Evolutionary conservation across 30 jellyfish, hydroid and myxozoan genomes (phyloP), one percentile per base, ranked within the genome.

Genomic region (Aurelia sp.): DNA sequence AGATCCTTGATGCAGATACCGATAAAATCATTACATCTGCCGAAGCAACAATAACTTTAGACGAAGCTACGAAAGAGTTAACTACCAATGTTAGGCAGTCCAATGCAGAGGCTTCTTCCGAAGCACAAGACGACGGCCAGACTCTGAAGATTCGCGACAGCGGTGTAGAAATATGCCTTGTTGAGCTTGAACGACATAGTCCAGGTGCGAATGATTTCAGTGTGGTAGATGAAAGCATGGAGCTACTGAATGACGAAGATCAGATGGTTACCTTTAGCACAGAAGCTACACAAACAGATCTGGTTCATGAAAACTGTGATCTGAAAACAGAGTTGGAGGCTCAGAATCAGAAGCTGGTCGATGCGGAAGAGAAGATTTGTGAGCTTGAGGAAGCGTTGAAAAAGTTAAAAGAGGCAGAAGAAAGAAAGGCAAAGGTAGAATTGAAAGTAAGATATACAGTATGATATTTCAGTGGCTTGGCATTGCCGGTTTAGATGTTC

Each of bases 81-180:
- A 9, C 3, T 44, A 10, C 55, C 15, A 9, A 8, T 7, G 13
- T 44, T 8, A 8, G 0, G 3, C 55, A 44, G 8, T 0, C 13
- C 15, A 75, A 11, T 6, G 23, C 20, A 52, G 22, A 6, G 51
- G 13, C 18, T 75, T 55, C 20, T 75, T 4, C 6, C 3, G 31
- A 75, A 51, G 6, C 22, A 35, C 20, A 30, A 21, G 51, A 37
- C 6, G 74, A 44, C 13, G 11, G 22, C 3, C 59, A 9, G 60
- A 50, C 30, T 30, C 22, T 22, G 18, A 66, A 82, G 13, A 60
- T 84, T 6, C 58, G 91, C 16, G 91, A 82, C 79, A 82, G 91
- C 63, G 91, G 91, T 53, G 91, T 82, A 7, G 91, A 82, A 44
- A 82, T 82, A 3, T 68, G 69, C 31, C 52, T 66, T 22, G 18